A percentile compares a stretch with the other conserved stretches of the same genome.
Evolutionary conservation across 2,797 vertebrate species (phyloP).

Genomic region (Urocyon cinereoargenteus): DNA sequence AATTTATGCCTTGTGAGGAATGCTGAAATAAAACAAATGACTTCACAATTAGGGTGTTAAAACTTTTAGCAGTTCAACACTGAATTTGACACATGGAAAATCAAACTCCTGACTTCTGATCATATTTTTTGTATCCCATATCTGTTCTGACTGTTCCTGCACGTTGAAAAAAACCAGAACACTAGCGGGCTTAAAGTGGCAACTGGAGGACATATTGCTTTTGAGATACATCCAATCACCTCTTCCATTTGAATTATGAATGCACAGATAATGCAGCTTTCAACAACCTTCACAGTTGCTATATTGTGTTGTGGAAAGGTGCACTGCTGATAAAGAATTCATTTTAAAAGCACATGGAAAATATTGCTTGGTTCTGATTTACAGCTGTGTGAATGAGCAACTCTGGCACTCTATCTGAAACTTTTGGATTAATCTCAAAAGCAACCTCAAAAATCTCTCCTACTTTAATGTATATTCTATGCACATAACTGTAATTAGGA

Average conservation of each 20-base stretch:
- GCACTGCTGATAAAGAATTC: slow-evolving; percentile 56
- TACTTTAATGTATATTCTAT: slow-evolving; percentile 35
- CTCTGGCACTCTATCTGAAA: slow-evolving; percentile 63
- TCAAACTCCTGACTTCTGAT: slow-evolving; percentile 5
- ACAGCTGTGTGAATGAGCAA: slow-evolving; percentile 57
- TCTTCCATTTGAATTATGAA: slow-evolving; percentile 71
- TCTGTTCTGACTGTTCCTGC: slow-evolving; percentile 42
- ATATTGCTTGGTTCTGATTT: slow-evolving; percentile 56
- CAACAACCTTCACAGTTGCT: slow-evolving; percentile 32
- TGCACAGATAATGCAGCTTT: slow-evolving; percentile 71
- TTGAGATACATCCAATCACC: slow-evolving; percentile 3
- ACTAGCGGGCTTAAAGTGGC: neutral
- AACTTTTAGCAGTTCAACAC: slow-evolving; percentile 65
- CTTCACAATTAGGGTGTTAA: slow-evolving; percentile 17
- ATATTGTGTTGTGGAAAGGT: slow-evolving; percentile 69
- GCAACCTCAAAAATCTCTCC: slow-evolving; percentile 47
- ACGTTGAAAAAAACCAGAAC: slow-evolving; percentile 52
- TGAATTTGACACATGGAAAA: slow-evolving; percentile 34
- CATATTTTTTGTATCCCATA: neutral
- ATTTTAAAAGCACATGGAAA: slow-evolving; percentile 60
- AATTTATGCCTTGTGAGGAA: slow-evolving; percentile 59
- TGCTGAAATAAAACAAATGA: slow-evolving; percentile 27
- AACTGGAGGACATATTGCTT: neutral
- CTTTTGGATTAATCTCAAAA: slow-evolving; percentile 64
- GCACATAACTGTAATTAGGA: neutral